Evolutionary conservation across 2,888 invertebrate species (phyloP).

Genomic region (Automeris io): DNA sequence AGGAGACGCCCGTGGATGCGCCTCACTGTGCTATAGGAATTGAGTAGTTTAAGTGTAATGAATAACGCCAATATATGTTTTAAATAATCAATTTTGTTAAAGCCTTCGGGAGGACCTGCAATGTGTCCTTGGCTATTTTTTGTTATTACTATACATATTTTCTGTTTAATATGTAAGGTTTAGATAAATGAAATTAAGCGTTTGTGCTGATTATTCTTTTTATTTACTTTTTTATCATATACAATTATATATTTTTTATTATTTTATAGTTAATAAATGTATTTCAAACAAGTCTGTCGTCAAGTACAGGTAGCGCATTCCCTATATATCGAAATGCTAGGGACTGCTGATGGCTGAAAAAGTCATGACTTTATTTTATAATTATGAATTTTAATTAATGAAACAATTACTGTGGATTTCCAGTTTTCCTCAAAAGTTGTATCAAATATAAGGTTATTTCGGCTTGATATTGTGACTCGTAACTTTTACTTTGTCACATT

Average conservation of each 20-base stretch:
- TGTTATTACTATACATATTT: slow-evolving; percentile 25
- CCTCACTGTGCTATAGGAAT: slow-evolving; percentile 68
- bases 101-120: slow-evolving; percentile 52
- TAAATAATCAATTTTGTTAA: slow-evolving; percentile 57
- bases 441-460: background rate
- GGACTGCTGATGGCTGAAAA: no score
- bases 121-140: slow-evolving; percentile 48
- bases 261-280: slow-evolving; percentile 41
- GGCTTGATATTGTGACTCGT: background rate
- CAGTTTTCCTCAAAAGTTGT: background rate
- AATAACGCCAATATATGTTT: slow-evolving; percentile 64
- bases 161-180: slow-evolving; percentile 41
- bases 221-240: slow-evolving; percentile 59
- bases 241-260: slow-evolving; percentile 63
- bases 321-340: slow-evolving; percentile 19
- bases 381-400: no score
- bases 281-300: slow-evolving; percentile 21
- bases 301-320: slow-evolving; percentile 42
- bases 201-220: slow-evolving; percentile 59
- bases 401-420: background rate
- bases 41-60: slow-evolving; percentile 69
- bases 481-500: background rate
- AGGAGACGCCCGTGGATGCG: slow-evolving; percentile 26
- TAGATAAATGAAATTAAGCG: slow-evolving; percentile 48
- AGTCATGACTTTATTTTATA: no score